A percentile compares a stretch with the other conserved stretches of the same genome.
Conservation (phyloP, 1,140 invertebrate genomes). For the Notospermus geniculatus region DNA sequence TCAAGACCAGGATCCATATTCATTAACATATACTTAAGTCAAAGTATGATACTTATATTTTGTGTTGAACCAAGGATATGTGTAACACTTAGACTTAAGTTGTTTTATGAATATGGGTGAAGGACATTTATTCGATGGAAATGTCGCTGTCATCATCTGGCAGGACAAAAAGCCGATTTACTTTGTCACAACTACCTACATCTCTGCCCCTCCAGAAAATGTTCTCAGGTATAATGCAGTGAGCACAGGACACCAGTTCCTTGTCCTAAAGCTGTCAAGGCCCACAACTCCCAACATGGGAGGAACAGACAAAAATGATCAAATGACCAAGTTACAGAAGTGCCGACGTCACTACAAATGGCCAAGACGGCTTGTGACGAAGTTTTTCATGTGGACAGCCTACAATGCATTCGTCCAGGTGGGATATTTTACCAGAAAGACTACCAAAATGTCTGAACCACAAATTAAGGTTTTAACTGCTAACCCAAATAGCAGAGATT, state of each 20-base stretch:
- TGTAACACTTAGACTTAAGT: no score
- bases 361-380: constrained; percentile 8
- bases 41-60: no score
- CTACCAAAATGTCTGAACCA: no score
- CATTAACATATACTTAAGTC: no score
- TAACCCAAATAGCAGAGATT: no score
- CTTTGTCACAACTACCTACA: not conserved
- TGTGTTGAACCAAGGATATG: no score
- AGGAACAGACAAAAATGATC: constrained; percentile 21
- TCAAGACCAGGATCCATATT: no score
- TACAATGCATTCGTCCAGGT: constrained; percentile 1
- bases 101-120: no score
- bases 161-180: no score
- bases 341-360: constrained; percentile 8
- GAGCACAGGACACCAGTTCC: not conserved
- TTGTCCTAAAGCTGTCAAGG: constrained; percentile 10
- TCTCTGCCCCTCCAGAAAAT: not conserved
- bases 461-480: no score
- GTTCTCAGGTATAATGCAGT: constrained; percentile 3
- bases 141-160: no score
- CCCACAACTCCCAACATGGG: constrained; percentile 15
- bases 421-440: not conserved
- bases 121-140: no score
- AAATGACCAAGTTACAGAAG: constrained; percentile 16
- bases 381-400: constrained; percentile 10